Conservation (phyloP, 2,888 invertebrate species). For the Calameuta pallipes region DNA sequence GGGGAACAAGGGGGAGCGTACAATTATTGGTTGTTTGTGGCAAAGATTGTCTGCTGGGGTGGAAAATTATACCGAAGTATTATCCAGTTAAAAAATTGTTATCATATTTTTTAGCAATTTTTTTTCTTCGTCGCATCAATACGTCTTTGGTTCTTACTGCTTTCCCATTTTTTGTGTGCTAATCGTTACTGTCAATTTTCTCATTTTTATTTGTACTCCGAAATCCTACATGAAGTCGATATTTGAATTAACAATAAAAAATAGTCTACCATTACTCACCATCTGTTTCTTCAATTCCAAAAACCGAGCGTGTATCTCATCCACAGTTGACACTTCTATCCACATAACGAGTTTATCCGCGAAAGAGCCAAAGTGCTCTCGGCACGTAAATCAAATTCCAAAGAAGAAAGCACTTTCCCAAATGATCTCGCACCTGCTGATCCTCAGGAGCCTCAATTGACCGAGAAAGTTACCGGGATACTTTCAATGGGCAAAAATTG, state of each 20-base stretch:
- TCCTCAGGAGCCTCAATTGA: not conserved
- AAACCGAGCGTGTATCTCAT: not conserved
- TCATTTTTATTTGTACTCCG: too few relatives aligned
- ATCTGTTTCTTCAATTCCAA: not conserved
- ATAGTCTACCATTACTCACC: not conserved
- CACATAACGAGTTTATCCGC: not conserved
- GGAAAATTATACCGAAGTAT: not conserved
- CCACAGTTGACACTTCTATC: not conserved
- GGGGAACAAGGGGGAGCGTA: not conserved
- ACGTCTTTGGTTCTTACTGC: not conserved
- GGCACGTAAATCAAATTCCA: not conserved
- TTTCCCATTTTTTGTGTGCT: not conserved
- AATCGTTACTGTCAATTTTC: not conserved
- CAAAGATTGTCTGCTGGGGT: not conserved
- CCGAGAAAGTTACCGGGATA: not conserved
- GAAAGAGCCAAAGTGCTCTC: not conserved
- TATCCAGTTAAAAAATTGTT: not conserved
- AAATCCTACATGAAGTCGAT: not conserved
- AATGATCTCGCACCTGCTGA: not conserved
- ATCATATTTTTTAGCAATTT: not conserved
- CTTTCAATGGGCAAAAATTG: too few relatives aligned
- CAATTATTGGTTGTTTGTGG: not conserved
- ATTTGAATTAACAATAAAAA: not conserved
- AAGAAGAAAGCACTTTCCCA: not conserved
- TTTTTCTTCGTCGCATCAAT: too few relatives aligned